Evolutionary conservation across 2,113 vertebrate genomes (phyloP).

Genomic region (Neomonachus schauinslandi): DNA sequence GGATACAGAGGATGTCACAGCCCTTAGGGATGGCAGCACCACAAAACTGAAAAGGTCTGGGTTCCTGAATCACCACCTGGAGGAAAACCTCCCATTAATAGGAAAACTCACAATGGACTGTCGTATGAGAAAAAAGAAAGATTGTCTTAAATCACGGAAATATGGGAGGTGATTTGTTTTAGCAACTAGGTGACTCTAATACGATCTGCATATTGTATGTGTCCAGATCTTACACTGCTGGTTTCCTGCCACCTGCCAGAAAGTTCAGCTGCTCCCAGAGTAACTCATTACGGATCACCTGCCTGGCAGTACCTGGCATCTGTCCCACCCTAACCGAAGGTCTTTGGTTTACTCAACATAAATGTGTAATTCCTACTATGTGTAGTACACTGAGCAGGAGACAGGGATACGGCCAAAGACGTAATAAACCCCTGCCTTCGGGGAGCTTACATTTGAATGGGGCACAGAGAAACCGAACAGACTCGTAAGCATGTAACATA

Average conservation of each 20-base stretch:
- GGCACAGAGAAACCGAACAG: not conserved
- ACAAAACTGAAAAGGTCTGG: not conserved
- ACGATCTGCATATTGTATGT: not conserved
- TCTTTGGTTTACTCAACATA: not conserved
- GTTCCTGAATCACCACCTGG: not conserved
- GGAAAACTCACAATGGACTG: not conserved
- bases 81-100: not conserved
- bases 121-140: not conserved
- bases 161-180: not conserved
- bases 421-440: not conserved
- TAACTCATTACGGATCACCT: not conserved
- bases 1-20: not conserved
- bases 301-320: not conserved
- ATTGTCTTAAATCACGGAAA: not conserved
- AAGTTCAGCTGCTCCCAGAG: not conserved
- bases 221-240: not conserved
- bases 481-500: not conserved
- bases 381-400: not conserved
- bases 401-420: fast-evolving
- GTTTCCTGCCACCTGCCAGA: not conserved
- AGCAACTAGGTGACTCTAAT: not conserved
- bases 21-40: not conserved
- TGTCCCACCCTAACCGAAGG: not conserved
- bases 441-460: not conserved
- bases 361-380: not conserved